Evolutionary conservation across 1,140 invertebrate species (phyloP), one percentile per base, ranked within the genome.

Genomic region (Drosophila tristis): DNA sequence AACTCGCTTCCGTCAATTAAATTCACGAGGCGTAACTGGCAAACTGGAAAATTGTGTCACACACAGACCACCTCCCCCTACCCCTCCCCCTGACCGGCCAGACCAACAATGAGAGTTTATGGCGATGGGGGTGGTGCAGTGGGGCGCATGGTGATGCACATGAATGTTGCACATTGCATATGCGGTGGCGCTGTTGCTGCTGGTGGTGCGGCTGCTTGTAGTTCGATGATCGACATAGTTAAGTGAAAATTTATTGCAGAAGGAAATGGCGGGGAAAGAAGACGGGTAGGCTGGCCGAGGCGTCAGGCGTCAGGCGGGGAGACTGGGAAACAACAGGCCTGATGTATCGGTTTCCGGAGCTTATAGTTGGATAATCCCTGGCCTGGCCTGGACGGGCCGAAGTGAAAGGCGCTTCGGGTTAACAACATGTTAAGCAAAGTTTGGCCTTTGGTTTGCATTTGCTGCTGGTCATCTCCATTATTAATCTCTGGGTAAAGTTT

Each of bases 21-120:
- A 87, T 78, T 87, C 89, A 89, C 67, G 80, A 87, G 82, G 55
- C 72, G 72, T 65, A 74, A 66, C 72, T 74, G 71, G 61, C 42
- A 79, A 89, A 84, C 75, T 81, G 84, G 76, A 89, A 89, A 87
- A 87, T 79, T 89, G 84, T 89, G 82, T 87, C 84, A 87, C 84
- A 78, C 56, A 62, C 67, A 66, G 29, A 2, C 35, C 4, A 39
- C 35, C 35, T 11, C 35, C 35, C 11, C 0, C 31, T 9, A 9
- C 35, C 11, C 15, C 57, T 42, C 16, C 54, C 44, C 2, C 58
- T 63, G 20, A 8, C 44, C 64, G 60, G 31, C 13, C 20, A 45
- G 8, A 6, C 35, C 44, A 49, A 25, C 63, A 58, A 78, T 78
- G 62, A 65, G 11, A 39, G 35, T 5, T 39, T 39, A 55, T 72